Evolutionary conservation across 2,888 invertebrate species (phyloP).

Genomic region (Caradrina kadenii): DNA sequence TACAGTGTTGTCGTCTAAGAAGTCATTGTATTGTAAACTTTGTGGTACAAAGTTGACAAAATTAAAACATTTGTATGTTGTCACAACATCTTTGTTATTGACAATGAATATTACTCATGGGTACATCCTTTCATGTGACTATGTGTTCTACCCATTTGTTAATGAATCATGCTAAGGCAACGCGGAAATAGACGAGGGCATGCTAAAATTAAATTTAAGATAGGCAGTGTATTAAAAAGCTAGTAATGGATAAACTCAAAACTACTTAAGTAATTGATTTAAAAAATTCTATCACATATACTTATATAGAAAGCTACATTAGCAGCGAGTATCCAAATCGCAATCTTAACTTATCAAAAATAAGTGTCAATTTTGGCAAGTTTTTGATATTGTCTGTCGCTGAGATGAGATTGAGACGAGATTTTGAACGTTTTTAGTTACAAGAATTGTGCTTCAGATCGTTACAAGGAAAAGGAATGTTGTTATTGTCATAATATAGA

Average conservation of each 20-base stretch:
- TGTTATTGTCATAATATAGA: neutral
- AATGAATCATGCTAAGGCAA: conserved; percentile 25
- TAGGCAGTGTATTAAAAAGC: neutral
- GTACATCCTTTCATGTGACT: conserved; percentile 16
- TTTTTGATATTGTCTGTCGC: too few species aligned
- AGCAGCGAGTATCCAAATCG: too few species aligned
- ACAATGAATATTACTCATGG: conserved; percentile 53
- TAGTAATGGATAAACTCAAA: too few species aligned
- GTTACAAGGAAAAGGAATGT: neutral
- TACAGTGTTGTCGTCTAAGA: conserved; percentile 11
- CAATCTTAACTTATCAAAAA: too few species aligned
- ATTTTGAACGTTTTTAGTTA: too few species aligned
- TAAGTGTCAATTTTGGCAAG: too few species aligned
- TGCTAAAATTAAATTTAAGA: conserved; percentile 11
- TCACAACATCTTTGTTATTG: conserved; percentile 57
- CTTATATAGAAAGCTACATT: too few species aligned
- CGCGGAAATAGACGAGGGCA: conserved; percentile 25
- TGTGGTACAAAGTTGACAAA: conserved; percentile 28
- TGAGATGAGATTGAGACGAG: too few species aligned
- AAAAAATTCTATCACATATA: too few species aligned
- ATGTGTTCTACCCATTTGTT: conserved; percentile 37
- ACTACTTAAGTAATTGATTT: too few species aligned
- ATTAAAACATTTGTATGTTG: conserved; percentile 42
- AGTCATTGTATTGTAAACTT: conserved; percentile 31
- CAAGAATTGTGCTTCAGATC: too few species aligned